A percentile compares a stretch with the other conserved stretches of the same genome.
phyloP scores from a whole-genome alignment of 2,797 vertebrate species.

The Anguilla pacifica region DNA sequence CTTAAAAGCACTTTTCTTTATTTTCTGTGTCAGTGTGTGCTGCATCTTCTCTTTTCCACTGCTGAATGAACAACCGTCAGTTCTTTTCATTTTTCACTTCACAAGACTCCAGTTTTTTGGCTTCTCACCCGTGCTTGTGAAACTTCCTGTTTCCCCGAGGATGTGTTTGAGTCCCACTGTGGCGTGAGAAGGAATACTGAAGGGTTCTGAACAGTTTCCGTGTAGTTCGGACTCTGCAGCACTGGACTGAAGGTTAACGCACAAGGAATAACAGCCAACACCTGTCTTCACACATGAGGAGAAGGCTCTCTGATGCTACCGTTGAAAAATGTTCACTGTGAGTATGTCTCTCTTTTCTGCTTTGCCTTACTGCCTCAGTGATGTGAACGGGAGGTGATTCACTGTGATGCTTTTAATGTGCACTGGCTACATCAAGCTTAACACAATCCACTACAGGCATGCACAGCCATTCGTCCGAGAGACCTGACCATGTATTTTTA shows the following conservation, averaged over 20 bases:
- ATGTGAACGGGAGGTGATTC: constrained; percentile 37
- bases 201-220: constrained; percentile 53
- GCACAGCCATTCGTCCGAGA: constrained; percentile 65
- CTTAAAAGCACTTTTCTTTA: constrained; percentile 59
- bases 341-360: constrained; percentile 46
- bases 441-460: constrained; percentile 52
- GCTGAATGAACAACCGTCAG: constrained; percentile 28
- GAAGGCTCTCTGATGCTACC: constrained; percentile 41
- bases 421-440: constrained; percentile 57
- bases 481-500: constrained; percentile 67
- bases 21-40: background rate
- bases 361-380: constrained; percentile 34
- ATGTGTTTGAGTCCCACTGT: constrained; percentile 44
- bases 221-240: constrained; percentile 48
- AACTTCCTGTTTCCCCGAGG: constrained; percentile 37
- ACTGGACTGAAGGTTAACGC: constrained; percentile 54
- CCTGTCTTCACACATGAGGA: constrained; percentile 48
- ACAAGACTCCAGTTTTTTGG: constrained; percentile 32
- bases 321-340: constrained; percentile 52
- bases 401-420: constrained; percentile 38
- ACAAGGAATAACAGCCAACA: constrained; percentile 64
- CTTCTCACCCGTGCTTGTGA: constrained; percentile 31
- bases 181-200: constrained; percentile 53
- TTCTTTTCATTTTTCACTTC: constrained; percentile 38
- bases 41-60: constrained; percentile 39